Conservation (phyloP, 1,140 invertebrate genomes). For the Agrypnia vestita region DNA sequence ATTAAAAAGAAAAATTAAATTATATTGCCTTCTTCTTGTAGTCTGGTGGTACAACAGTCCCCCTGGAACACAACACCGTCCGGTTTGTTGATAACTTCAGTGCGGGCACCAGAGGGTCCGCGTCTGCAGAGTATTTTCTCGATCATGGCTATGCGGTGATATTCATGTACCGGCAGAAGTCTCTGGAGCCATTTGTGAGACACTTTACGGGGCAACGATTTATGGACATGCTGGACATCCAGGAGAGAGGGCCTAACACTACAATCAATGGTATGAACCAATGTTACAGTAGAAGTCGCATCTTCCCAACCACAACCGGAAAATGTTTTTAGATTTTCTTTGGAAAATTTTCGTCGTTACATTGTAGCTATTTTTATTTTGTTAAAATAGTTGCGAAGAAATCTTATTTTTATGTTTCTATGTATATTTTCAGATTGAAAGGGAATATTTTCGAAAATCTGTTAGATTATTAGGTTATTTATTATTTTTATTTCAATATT, state of each 20-base stretch:
- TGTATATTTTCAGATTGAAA: no score
- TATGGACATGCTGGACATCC: slow-evolving; percentile 85
- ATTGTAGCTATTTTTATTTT: no score
- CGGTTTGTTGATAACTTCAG: slow-evolving; percentile 99
- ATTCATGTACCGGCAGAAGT: slow-evolving; percentile 86
- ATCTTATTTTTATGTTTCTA: no score
- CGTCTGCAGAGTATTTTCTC: slow-evolving; percentile 97
- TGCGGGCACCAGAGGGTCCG: slow-evolving; percentile 93
- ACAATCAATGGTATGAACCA: slow-evolving; percentile 71
- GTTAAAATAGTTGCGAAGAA: no score
- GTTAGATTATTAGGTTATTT: no score
- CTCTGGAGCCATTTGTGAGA: slow-evolving; percentile 91
- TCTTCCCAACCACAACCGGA: no score
- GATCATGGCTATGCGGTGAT: slow-evolving; percentile 85
- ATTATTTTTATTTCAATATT: no score
- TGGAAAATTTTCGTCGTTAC: no score
- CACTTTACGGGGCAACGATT: slow-evolving; percentile 87
- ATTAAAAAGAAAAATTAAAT: no score
- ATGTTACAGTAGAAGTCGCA: no score
- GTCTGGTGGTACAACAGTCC: slow-evolving; percentile 97
- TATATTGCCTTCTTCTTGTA: slow-evolving; percentile 72
- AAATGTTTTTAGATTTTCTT: no score
- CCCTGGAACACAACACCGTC: slow-evolving; percentile 96
- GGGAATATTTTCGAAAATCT: no score
- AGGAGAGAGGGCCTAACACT: slow-evolving; percentile 75